These are phyloP conservation scores for Drosophila buzzatii DNA, from an alignment of 2,888 invertebrate species.

Conservation along the genomic window DNA sequence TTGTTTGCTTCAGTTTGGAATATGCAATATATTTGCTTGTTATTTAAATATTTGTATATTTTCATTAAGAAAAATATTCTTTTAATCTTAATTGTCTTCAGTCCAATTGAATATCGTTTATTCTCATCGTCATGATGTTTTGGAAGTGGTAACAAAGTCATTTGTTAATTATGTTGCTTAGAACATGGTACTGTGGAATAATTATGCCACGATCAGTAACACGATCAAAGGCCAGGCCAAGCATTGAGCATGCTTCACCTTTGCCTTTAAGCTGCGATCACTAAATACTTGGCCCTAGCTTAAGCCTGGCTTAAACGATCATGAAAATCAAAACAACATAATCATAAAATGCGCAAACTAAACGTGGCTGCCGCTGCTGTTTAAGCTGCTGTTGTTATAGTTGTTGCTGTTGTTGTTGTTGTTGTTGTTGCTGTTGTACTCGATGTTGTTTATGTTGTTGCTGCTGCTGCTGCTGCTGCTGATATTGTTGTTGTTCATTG, in stretches of 20 bases:
- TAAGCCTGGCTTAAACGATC: slow-evolving; percentile 64
- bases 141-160: slow-evolving; percentile 82
- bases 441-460: slow-evolving; percentile 29
- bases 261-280: slow-evolving; percentile 67
- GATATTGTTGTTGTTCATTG: slow-evolving; percentile 60
- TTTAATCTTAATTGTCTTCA: background rate
- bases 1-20: too few species aligned
- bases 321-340: slow-evolving; percentile 81
- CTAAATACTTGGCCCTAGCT: slow-evolving; percentile 73
- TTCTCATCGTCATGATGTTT: slow-evolving; percentile 38
- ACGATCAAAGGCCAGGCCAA: slow-evolving; percentile 77
- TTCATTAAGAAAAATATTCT: background rate
- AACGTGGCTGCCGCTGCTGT: slow-evolving; percentile 73
- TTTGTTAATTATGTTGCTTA: slow-evolving; percentile 84
- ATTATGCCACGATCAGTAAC: slow-evolving; percentile 80
- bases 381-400: slow-evolving; percentile 51
- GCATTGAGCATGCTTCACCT: slow-evolving; percentile 53
- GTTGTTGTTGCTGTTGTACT: slow-evolving; percentile 22
- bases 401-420: slow-evolving; percentile 34
- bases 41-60: too few species aligned
- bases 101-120: background rate
- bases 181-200: slow-evolving; percentile 64
- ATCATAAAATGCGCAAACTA: slow-evolving; percentile 81
- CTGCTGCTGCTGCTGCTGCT: slow-evolving; percentile 20
- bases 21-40: background rate